Evolutionary conservation across 1,140 invertebrate species (phyloP).

Genomic region (Neomicropteryx cornuta): DNA sequence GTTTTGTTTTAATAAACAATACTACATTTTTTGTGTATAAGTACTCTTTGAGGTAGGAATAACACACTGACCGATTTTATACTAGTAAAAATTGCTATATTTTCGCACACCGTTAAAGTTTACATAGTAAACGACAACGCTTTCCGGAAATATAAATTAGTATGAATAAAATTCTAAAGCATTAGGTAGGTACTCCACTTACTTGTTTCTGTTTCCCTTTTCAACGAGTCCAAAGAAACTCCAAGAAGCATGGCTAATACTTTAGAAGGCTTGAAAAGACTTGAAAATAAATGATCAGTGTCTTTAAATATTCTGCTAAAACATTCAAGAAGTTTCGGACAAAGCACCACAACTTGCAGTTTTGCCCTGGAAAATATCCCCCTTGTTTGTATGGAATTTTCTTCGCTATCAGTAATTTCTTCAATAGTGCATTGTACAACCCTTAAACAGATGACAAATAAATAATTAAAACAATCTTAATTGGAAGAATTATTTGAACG

Average conservation of each 20-base stretch:
- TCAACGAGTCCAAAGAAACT: constrained; percentile 52
- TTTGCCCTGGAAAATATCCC: constrained; percentile 52
- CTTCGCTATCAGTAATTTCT: constrained; percentile 46
- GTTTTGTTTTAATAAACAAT: too few species aligned
- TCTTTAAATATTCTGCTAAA: constrained; percentile 43
- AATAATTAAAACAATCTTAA: background rate
- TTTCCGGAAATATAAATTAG: constrained; percentile 8
- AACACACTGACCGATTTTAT: background rate
- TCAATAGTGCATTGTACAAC: constrained; percentile 61
- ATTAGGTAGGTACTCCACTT: constrained; percentile 23
- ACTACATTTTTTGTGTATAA: too few species aligned
- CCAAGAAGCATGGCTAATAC: constrained; percentile 70
- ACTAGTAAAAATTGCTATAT: background rate
- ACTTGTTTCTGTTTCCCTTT: constrained; percentile 28
- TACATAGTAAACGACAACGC: background rate
- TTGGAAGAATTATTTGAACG: constrained; percentile 10
- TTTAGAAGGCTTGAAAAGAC: constrained; percentile 54
- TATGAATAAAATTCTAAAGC: constrained; percentile 23
- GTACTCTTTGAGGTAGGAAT: background rate
- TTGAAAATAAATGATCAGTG: constrained; percentile 42
- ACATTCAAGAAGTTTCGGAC: constrained; percentile 56
- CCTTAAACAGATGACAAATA: constrained; percentile 35
- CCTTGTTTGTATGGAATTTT: constrained; percentile 39
- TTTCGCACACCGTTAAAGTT: background rate
- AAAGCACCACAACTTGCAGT: constrained; percentile 67